phyloP scores from a whole-genome alignment of 2,888 invertebrate species.

The Sinelater perroti region DNA sequence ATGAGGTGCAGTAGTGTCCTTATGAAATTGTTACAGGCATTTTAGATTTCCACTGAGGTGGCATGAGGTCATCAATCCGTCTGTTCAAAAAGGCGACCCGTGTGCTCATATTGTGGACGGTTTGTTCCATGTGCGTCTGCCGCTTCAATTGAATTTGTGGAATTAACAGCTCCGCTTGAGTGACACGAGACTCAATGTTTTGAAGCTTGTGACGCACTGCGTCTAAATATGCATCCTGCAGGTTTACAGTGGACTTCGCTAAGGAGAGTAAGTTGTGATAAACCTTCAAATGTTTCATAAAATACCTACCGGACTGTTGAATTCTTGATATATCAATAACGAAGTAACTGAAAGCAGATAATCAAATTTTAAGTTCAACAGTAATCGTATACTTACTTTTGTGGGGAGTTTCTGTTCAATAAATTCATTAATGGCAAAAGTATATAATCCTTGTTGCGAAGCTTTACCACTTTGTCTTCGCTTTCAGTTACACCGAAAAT shows the following conservation, averaged over 20 bases:
- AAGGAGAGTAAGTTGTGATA: conserved; percentile 10
- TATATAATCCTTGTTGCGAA: conserved; percentile 59
- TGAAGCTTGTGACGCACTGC: conserved; percentile 61
- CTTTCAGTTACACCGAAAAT: conserved; percentile 54
- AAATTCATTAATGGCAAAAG: conserved; percentile 61
- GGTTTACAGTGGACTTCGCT: conserved; percentile 45
- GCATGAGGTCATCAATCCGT: conserved; percentile 62
- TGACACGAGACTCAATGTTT: conserved; percentile 60
- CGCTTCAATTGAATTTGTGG: conserved; percentile 60
- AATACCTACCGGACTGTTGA: conserved; percentile 60
- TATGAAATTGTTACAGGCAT: conserved; percentile 53
- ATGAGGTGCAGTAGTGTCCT: conserved; percentile 16
- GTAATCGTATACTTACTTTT: conserved; percentile 45
- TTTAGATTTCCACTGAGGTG: conserved; percentile 59
- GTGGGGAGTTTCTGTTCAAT: conserved; percentile 53
- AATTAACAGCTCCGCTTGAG: conserved; percentile 57
- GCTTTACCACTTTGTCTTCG: conserved; percentile 60
- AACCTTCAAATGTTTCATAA: background rate
- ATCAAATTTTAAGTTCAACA: background rate
- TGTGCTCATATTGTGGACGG: conserved; percentile 58
- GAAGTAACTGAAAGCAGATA: conserved; percentile 56
- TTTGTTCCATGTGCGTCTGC: conserved; percentile 61
- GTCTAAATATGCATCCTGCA: conserved; percentile 62
- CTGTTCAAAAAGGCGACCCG: conserved; percentile 62
- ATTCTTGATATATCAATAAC: conserved; percentile 60